Percentiles rank a stretch among this genome's conserved stretches.
Conservation (phyloP, 2,888 invertebrate genomes). For the Phania funesta region DNA sequence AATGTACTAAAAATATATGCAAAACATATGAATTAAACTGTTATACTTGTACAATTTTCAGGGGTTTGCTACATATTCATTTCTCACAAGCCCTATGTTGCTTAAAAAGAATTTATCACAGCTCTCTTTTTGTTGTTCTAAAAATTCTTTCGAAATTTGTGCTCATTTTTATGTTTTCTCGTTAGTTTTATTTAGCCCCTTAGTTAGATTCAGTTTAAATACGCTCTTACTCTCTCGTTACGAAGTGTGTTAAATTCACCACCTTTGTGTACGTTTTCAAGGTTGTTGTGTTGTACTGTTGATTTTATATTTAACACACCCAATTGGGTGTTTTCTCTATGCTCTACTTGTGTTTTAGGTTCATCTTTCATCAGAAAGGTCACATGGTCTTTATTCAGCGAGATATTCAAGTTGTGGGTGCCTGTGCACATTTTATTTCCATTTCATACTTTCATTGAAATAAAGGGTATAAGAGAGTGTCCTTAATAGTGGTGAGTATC, state of each 20-base stretch:
- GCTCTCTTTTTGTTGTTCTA: background rate
- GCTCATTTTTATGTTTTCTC: background rate
- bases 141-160: background rate
- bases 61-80: constrained; percentile 3
- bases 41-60: too few relatives aligned
- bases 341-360: constrained; percentile 47
- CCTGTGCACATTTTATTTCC: background rate
- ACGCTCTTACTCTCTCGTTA: background rate
- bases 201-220: too few relatives aligned
- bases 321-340: constrained; percentile 58
- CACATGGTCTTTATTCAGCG: constrained; percentile 52
- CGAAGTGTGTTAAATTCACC: constrained; percentile 25
- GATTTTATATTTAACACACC: constrained; percentile 58
- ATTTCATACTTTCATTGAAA: background rate
- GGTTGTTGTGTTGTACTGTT: constrained; percentile 53
- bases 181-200: background rate
- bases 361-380: constrained; percentile 36
- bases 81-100: too few relatives aligned
- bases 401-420: constrained; percentile 11
- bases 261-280: constrained; percentile 57
- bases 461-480: constrained; percentile 31
- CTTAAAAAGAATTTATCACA: constrained; percentile 3
- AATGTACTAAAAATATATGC: constrained; percentile 55
- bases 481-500: background rate
- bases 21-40: constrained; percentile 4